Evolutionary conservation across 2,888 invertebrate genomes (phyloP), one percentile per base, ranked within the genome.

Genomic region (Amphipyra tragopoginis): DNA sequence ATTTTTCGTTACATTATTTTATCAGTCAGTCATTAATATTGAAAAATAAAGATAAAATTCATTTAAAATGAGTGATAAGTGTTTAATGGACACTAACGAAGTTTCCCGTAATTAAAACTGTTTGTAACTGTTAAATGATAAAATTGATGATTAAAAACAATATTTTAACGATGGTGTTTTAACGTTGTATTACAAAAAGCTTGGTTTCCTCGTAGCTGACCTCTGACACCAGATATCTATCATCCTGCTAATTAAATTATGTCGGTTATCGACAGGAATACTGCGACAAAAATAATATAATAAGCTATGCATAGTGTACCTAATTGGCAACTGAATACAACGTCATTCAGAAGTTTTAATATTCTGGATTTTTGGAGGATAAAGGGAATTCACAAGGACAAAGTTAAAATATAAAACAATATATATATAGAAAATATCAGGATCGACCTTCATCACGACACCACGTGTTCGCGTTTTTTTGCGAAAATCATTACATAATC

Each of bases 81-180:
- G 8, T 75, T 90, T 89, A 88, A 87, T 86, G 80, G 83, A 87
- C 83, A 87, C 84, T 83, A 85, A 86, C 81, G 76, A 77, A 71
- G 86, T 90, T 92, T 91, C 90, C 91, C 87, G 89, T 92, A 85
- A 92, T 93, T 93, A 93, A 91, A 90, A 87, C 67, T 86, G 87
- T 89, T 89, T 87, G 84, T 85, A 82, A 75, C 71, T 59, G 54
- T 67, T 75, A 83, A 82, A 86, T 90, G 91, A 91, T 92, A 92
- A 90, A 86, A 84, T 57, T 82, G 86, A 90, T 88, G 82, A 89
- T 90, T 88, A 89, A 75, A 29, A 82, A 79, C 75, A 79, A 76
- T 75, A 77, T 82, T 84, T 85, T 88, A 87, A 88, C 84, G 82
- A 86, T 83, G 82, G 80, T 60, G 47, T 80, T 83, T 82, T 82